Evolutionary conservation across 2,113 vertebrate species (phyloP).

Genomic region (Plotosus lineatus): DNA sequence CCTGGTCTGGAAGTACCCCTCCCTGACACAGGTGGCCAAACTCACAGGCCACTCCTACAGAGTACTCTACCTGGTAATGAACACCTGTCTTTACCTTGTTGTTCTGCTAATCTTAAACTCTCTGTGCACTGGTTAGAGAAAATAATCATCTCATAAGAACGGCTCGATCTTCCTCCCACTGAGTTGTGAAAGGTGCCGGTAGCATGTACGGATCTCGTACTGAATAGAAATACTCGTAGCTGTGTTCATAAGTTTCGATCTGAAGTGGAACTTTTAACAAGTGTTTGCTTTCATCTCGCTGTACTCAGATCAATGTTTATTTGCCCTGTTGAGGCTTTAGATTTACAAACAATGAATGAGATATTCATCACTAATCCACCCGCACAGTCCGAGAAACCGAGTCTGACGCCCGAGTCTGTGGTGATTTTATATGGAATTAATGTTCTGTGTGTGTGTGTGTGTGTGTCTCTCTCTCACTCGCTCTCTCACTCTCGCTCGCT

Average conservation of each 20-base stretch:
- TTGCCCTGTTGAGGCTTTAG: neutral
- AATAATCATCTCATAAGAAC: neutral
- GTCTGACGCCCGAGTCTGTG: neutral
- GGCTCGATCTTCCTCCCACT: neutral
- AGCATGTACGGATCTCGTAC: too few species aligned
- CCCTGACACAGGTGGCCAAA: slow-evolving; percentile 95
- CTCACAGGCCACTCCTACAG: slow-evolving; percentile 95
- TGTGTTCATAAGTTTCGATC: neutral
- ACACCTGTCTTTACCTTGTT: neutral
- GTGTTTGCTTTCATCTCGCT: neutral
- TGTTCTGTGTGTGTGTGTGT: neutral
- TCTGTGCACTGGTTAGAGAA: neutral
- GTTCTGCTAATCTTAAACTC: neutral
- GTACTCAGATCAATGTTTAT: neutral
- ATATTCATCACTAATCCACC: neutral
- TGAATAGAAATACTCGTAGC: neutral
- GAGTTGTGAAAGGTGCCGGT: too few species aligned
- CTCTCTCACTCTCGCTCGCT: neutral
- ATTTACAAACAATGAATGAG: neutral
- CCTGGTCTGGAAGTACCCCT: slow-evolving; percentile 98
- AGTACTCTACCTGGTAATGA: slow-evolving; percentile 90
- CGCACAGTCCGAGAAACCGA: neutral
- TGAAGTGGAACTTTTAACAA: neutral
- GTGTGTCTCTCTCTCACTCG: neutral
- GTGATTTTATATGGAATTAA: neutral